Conservation (phyloP, 1,140 invertebrate genomes). For the Drosophila nannoptera region DNA sequence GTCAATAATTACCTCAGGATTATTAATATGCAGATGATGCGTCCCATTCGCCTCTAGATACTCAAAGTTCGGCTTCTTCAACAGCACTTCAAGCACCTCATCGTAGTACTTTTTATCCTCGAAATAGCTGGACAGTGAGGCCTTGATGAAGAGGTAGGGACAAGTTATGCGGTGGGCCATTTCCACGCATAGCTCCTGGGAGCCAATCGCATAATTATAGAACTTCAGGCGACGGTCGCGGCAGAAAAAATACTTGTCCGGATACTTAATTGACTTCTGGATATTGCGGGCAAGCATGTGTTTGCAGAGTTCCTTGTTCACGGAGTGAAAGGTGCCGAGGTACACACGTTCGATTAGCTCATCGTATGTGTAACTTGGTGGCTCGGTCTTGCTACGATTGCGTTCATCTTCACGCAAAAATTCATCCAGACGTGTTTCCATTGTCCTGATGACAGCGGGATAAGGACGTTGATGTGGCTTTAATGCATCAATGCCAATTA, state of each 20-base stretch:
- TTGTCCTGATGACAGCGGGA: conserved; percentile 54
- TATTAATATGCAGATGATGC: conserved; percentile 88
- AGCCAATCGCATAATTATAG: conserved; percentile 79
- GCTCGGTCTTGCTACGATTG: conserved; percentile 79
- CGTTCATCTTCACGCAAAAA: conserved; percentile 80
- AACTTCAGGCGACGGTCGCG: conserved; percentile 82
- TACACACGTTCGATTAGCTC: conserved; percentile 82
- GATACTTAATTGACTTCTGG: conserved; percentile 80
- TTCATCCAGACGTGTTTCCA: conserved; percentile 79
- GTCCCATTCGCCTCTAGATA: conserved; percentile 83
- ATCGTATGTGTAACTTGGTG: conserved; percentile 82
- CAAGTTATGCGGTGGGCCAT: conserved; percentile 80
- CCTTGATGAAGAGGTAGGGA: conserved; percentile 83
- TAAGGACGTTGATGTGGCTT: conserved; percentile 80
- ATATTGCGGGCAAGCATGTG: conserved; percentile 82
- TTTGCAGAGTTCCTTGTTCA: conserved; percentile 81
- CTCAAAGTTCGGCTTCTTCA: conserved; percentile 82
- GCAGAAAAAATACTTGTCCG: conserved; percentile 83
- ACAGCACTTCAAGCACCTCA: conserved; percentile 81
- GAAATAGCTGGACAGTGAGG: conserved; percentile 81
- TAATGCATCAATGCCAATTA: conserved; percentile 83
- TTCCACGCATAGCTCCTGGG: conserved; percentile 80
- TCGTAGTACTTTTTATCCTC: conserved; percentile 81
- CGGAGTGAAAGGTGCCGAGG: conserved; percentile 80
- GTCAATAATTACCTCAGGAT: conserved; percentile 82